A percentile compares a stretch with the other conserved stretches of the same genome.
phyloP scores from a whole-genome alignment of 2,888 invertebrate genomes.

The Tetrapedia diversipes region DNA sequence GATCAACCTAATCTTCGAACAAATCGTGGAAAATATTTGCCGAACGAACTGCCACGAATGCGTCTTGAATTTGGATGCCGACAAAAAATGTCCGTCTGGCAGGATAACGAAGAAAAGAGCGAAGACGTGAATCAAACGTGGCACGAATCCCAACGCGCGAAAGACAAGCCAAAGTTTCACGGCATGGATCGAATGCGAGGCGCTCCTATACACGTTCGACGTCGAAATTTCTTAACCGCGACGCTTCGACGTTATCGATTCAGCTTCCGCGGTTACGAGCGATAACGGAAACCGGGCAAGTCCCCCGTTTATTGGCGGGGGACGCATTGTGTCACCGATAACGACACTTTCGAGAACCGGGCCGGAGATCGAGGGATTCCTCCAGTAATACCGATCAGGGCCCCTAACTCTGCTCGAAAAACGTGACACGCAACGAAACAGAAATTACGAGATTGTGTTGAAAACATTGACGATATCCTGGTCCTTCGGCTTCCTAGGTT shows the following conservation, averaged over 20 bases:
- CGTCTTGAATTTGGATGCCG: neutral
- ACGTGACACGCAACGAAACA: too few species aligned
- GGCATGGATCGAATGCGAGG: neutral
- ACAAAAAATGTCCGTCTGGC: neutral
- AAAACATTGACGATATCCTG: too few species aligned
- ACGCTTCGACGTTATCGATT: constrained; percentile 11
- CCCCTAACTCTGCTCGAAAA: too few species aligned
- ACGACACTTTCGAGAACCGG: neutral
- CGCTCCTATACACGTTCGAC: neutral
- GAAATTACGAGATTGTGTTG: neutral
- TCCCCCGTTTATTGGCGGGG: neutral
- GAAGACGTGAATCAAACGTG: neutral
- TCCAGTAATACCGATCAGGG: too few species aligned
- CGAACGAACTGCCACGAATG: too few species aligned
- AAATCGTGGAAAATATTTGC: too few species aligned
- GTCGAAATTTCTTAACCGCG: constrained; percentile 5
- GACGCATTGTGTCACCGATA: neutral
- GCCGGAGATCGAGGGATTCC: neutral
- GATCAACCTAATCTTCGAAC: too few species aligned
- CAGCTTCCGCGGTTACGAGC: neutral
- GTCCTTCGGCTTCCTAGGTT: too few species aligned
- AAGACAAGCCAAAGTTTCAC: neutral
- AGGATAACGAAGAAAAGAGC: too few species aligned
- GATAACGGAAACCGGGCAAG: neutral
- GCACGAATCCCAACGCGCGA: neutral